Evolutionary conservation across 2,113 vertebrate genomes (phyloP).

Genomic region (Sylvia atricapilla): DNA sequence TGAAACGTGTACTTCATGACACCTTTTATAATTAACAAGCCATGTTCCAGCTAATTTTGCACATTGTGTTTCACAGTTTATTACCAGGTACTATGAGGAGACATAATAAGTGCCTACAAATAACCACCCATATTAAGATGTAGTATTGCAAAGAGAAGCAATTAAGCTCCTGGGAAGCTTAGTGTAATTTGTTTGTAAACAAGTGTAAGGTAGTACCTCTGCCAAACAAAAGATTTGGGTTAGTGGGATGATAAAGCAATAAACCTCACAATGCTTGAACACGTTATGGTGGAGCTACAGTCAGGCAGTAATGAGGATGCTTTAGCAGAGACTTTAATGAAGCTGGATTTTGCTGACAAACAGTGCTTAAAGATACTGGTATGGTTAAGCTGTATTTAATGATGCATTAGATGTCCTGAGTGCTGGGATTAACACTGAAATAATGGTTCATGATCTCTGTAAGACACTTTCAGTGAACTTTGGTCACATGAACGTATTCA

Average conservation of each 20-base stretch:
- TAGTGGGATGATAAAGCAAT: neutral
- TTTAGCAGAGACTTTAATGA: neutral
- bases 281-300: neutral
- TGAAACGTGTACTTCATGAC: neutral
- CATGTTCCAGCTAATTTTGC: neutral
- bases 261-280: neutral
- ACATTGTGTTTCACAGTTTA: neutral
- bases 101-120: neutral
- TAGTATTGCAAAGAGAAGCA: neutral
- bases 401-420: neutral
- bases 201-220: neutral
- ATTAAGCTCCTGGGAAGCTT: neutral
- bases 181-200: neutral
- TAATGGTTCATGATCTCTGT: neutral
- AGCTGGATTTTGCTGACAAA: neutral
- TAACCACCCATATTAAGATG: neutral
- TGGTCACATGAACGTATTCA: neutral
- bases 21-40: conserved; percentile 29
- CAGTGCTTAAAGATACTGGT: neutral
- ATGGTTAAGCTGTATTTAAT: neutral
- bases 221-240: neutral
- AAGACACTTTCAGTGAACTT: neutral
- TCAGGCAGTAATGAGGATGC: neutral
- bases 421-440: neutral
- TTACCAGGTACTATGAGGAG: neutral